Percentiles rank a stretch among this genome's conserved stretches.
These are phyloP conservation scores for Apis dorsata DNA, from an alignment of 1,140 invertebrate species.

Conservation along the genomic window DNA sequence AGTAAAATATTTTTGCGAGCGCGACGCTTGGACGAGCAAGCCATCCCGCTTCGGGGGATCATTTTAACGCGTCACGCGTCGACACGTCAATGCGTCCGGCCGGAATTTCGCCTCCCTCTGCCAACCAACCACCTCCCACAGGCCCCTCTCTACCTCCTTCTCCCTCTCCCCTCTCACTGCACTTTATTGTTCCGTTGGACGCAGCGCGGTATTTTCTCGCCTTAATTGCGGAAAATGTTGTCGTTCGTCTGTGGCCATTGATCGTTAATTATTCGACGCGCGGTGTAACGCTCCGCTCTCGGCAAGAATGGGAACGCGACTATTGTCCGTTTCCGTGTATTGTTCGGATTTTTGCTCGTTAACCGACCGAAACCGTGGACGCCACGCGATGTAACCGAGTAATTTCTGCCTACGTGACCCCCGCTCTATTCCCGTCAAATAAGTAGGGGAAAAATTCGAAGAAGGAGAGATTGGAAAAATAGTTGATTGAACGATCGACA, in stretches of 20 bases:
- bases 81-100: conserved; percentile 24
- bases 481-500: too few species aligned
- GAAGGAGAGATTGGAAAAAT: too few species aligned
- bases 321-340: conserved; percentile 27
- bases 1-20: conserved; percentile 29
- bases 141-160: not conserved
- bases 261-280: conserved; percentile 44
- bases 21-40: not conserved
- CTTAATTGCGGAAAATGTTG: conserved; percentile 52
- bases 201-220: not conserved
- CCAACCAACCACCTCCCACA: not conserved
- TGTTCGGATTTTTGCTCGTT: conserved; percentile 42
- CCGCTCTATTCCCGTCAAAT: not conserved
- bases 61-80: conserved; percentile 27
- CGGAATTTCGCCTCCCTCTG: not conserved
- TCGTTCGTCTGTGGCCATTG: conserved; percentile 23
- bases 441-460: too few species aligned
- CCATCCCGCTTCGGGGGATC: conserved; percentile 11
- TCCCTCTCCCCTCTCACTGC: too few species aligned
- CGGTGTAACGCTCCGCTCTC: not conserved
- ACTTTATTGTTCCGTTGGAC: not conserved
- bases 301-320: not conserved
- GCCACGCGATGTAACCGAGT: not conserved
- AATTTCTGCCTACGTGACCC: not conserved
- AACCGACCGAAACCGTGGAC: not conserved